phyloP scores from a whole-genome alignment of 64 coral and sea anemone genomes.

The Dendronephthya gigantea region DNA sequence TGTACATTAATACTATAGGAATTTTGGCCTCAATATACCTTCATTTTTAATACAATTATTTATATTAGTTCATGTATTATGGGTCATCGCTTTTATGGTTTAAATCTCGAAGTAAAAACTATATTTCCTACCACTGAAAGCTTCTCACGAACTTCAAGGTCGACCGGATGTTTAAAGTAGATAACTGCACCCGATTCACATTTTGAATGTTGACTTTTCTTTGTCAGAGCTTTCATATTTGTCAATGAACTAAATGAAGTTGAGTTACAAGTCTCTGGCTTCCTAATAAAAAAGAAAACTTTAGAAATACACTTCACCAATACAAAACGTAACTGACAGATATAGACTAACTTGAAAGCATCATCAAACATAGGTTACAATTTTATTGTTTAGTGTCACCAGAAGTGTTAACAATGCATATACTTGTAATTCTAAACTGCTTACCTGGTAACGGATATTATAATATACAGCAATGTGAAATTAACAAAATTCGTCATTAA shows the following conservation, averaged over 20 bases:
- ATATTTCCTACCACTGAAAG: neutral
- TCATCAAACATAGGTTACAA: no score
- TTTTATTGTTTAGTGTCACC: no score
- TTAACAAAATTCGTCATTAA: neutral
- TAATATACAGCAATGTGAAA: neutral
- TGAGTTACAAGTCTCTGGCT: neutral
- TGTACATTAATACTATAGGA: neutral
- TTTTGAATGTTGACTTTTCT: neutral
- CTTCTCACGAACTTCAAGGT: neutral
- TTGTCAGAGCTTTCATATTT: neutral
- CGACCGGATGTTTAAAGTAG: constrained; percentile 14
- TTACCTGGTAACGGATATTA: no score
- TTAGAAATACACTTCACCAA: no score
- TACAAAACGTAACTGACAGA: no score
- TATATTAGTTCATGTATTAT: no score
- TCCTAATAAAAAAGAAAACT: neutral
- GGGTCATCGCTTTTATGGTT: no score
- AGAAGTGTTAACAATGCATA: no score
- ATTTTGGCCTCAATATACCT: neutral
- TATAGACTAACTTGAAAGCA: no score
- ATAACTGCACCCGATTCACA: constrained; percentile 2
- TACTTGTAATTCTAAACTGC: no score
- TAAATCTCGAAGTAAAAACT: no score
- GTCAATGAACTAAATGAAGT: neutral
- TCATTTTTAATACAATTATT: neutral